Evolutionary conservation across 2,797 vertebrate genomes (phyloP), one percentile per base, ranked within the genome.

Genomic region (Tachyglossus aculeatus): DNA sequence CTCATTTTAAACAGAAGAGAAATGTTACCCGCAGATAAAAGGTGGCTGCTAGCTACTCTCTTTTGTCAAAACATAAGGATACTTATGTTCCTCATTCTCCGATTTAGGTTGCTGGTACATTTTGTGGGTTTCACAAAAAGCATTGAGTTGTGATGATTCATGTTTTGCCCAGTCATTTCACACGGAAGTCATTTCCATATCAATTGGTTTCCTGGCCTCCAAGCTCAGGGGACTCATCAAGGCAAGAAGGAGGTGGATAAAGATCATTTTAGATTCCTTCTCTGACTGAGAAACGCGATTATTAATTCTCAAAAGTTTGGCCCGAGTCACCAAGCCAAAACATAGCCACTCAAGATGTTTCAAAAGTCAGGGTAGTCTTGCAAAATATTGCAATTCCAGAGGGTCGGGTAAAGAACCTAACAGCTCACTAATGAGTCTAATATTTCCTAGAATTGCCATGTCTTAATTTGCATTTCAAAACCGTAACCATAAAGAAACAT

Each of bases 391-490:
- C 9, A 33, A 51, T 10, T 63, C n/a, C 24, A 48, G 47, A 80
- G 14, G 56, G 70, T 54, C 48, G 32, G 22, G 24, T 74, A 51
- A 51, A 19, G 71, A 64, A 47, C 24, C 67, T 31, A 18, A 41
- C 41, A 21, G 68, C 71, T 64, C 7, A 52, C 10, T 15, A 73
- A 24, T n/a, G 3, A 27, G 24, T 54, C 53, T 70, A 72, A 69
- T 38, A 71, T 54, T 43, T 55, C 54, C 58, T 64, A 60, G 75
- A 58, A 40, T 27, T 76, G 67, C 51, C 71, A 59, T 75, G 71
- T 57, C 1, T 16, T 78, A 45, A 76, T 78, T 71, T 84, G 45
- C 67, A 77, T 81, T 77, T 75, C 71, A 81, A 80, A 86, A 80
- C 39, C 36, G 62, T 39, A 53, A 45, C n/a, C 47, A 15, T 65